Base-by-base conservation (phyloP, 2,888 invertebrate genomes). In the Thumatha senex region DNA sequence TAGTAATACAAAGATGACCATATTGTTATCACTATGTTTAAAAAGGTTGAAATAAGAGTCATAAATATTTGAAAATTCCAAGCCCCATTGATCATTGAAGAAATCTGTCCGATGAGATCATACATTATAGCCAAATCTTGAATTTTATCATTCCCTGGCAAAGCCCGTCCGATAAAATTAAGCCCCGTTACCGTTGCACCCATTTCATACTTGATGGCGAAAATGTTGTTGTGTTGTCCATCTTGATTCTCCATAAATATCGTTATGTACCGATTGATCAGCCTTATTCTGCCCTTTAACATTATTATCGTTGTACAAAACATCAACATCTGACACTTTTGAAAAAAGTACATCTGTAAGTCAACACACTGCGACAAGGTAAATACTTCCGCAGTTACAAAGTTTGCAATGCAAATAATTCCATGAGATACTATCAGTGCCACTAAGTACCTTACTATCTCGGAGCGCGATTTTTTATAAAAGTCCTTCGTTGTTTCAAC, bases 51-150 rank as follows among this genome's bases (percentile, higher is more conserved):
- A 5, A 83, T 69, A 1, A 85, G 67, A 12, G 73, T 77, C 76
- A 83, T 78, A 30, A 86, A 78, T 14, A 86, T 79, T 60, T 82
- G 80, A 15, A 80, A 82, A 54, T 86, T 82, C 52, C 79, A 86
- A n/a, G 79, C 65, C 18, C 73, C 55, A 42, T 84, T 86, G 33
- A 85, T 72, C 51, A 76, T 57, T 8, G 39, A 51, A 55, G 74
- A 76, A 31, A 73, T 67, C 39, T 76, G 76, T 0, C 85, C 86
- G 34, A 86, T 72, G 1, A 57, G 55, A 47, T 79, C 70, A 45
- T 82, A 86, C 12, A 74, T 73, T 5, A 58, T 54, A 0, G 81
- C 80, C 33, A 87, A 61, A 8, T 78, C 77, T n/a, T 74, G 66
- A 34, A 86, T 75, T 56, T 80, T 80, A 50, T 61, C 69, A 36